These are phyloP conservation scores for Brachyopa scutellaris DNA, from an alignment of 2,888 invertebrate species.

Conservation along the genomic window DNA sequence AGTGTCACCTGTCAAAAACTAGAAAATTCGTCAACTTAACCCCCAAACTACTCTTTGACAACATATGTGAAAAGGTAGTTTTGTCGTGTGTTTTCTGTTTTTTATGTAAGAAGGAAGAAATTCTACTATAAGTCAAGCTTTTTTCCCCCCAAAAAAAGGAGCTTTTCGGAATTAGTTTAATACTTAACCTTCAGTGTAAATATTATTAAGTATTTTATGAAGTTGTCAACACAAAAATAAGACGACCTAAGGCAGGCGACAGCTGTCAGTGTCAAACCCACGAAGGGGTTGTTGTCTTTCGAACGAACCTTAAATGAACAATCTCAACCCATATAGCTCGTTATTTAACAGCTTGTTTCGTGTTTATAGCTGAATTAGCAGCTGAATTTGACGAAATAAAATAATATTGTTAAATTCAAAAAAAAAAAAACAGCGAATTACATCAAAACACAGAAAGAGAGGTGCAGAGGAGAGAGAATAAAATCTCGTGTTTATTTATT, in stretches of 20 bases:
- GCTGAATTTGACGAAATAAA: constrained; percentile 3
- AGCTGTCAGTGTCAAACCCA: constrained; percentile 13
- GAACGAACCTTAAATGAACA: no score
- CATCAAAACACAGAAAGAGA: no score
- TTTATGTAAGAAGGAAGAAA: constrained; percentile 28
- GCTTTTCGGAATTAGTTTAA: no score
- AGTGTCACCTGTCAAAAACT: constrained; percentile 23
- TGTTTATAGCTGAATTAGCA: constrained; percentile 6
- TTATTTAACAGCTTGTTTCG: neutral
- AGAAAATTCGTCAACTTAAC: neutral
- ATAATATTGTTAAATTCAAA: constrained; percentile 20
- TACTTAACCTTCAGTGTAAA: no score
- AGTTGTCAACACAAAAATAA: constrained; percentile 15
- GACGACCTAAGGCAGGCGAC: neutral
- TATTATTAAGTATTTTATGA: constrained; percentile 42
- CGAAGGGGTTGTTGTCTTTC: constrained; percentile 21
- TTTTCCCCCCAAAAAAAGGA: neutral
- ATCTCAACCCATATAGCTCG: neutral
- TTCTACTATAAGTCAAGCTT: constrained; percentile 5
- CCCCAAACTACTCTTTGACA: neutral
- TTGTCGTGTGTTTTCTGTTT: constrained; percentile 60
- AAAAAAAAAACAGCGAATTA: constrained; percentile 32
- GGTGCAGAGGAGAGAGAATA: no score
- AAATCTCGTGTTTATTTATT: no score
- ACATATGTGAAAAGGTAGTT: constrained; percentile 53